Percentiles rank a stretch among this genome's conserved stretches.
Conservation (phyloP, 2,888 invertebrate species). For the Noctua janthe region DNA sequence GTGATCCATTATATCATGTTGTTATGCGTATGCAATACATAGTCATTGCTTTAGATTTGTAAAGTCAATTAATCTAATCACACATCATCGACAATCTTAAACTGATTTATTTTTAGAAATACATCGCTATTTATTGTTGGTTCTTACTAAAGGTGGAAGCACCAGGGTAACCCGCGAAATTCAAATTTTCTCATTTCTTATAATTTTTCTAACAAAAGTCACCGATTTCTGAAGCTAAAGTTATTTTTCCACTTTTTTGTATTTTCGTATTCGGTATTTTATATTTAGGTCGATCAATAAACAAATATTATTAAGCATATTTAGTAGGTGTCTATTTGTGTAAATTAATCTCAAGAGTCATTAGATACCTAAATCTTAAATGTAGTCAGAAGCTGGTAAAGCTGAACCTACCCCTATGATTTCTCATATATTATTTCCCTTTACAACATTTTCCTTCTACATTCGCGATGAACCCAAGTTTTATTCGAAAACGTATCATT, state of each 20-base stretch:
- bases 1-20: not conserved
- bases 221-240: too few species aligned
- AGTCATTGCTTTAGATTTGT: not conserved
- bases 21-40: conserved; percentile 3
- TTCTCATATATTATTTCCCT: not conserved
- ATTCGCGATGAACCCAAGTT: not conserved
- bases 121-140: not conserved
- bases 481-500: conserved; percentile 27
- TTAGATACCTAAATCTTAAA: not conserved
- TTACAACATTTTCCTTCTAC: not conserved
- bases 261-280: too few species aligned
- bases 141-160: not conserved
- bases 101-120: conserved; percentile 9
- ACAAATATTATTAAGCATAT: not conserved
- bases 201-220: too few species aligned
- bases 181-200: too few species aligned
- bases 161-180: too few species aligned
- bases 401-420: not conserved
- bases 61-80: not conserved
- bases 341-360: not conserved
- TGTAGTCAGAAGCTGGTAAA: not conserved
- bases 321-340: too few species aligned
- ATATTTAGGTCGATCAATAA: not conserved
- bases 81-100: not conserved
- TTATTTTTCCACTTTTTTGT: too few species aligned